These are phyloP conservation scores for Tenthredo distinguenda DNA, from an alignment of 2,888 invertebrate species.

Conservation along the genomic window DNA sequence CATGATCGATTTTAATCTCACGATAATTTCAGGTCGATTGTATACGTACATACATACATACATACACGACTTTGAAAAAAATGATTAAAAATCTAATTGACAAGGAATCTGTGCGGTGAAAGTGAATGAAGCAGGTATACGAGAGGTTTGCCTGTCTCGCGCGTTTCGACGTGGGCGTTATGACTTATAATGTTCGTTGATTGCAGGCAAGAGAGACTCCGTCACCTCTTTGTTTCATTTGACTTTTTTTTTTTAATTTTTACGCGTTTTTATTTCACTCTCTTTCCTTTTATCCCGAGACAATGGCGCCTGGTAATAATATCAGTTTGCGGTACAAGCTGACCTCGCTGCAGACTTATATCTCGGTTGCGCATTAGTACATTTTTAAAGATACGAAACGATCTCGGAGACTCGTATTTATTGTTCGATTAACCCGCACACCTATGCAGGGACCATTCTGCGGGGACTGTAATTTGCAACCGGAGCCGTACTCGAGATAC, in stretches of 20 bases:
- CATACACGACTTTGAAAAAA: neutral
- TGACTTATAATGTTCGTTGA: constrained; percentile 2
- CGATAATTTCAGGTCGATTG: neutral
- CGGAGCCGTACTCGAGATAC: neutral
- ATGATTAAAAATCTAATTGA: constrained; percentile 11
- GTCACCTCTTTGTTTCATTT: constrained; percentile 5
- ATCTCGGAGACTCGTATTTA: neutral
- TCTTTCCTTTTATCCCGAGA: neutral
- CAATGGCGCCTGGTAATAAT: constrained; percentile 21
- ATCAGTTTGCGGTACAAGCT: neutral
- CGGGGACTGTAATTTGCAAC: neutral
- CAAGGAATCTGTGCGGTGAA: constrained; percentile 21
- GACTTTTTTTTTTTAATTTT: neutral
- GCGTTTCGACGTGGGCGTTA: constrained; percentile 16
- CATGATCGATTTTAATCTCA: neutral
- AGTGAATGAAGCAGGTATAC: constrained; percentile 3
- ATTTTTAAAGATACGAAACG: neutral
- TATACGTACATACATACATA: neutral
- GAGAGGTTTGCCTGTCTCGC: constrained; percentile 3
- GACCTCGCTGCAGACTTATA: neutral
- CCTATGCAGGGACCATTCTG: neutral
- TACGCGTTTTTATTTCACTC: neutral
- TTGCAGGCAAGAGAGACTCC: constrained; percentile 24
- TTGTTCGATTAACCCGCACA: neutral
- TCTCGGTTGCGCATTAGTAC: neutral